Evolutionary conservation across 2,113 vertebrate genomes (phyloP).

Genomic region (Bucco capensis): DNA sequence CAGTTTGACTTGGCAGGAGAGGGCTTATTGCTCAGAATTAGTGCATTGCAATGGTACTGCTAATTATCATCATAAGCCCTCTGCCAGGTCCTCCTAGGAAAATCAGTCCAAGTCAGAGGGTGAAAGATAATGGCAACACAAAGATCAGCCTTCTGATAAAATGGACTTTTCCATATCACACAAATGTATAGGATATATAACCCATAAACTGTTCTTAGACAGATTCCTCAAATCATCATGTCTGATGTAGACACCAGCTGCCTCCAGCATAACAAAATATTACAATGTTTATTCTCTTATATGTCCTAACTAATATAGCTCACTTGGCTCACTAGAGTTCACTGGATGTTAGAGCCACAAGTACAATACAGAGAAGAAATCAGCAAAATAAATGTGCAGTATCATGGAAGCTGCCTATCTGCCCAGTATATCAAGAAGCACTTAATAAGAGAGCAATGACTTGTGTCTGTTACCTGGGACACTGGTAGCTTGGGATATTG

Average conservation of each 20-base stretch:
- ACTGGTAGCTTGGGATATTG: not conserved
- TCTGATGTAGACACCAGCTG: not conserved
- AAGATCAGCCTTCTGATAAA: not conserved
- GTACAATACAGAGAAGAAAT: not conserved
- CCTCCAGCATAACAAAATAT: not conserved
- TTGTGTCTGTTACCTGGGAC: not conserved
- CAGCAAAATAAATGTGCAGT: not conserved
- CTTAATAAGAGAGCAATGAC: not conserved
- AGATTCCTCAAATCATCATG: not conserved
- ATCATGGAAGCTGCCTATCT: not conserved
- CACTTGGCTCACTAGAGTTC: not conserved
- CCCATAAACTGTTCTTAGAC: not conserved
- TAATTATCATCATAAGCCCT: not conserved
- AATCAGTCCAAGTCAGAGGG: accelerated
- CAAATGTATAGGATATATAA: not conserved
- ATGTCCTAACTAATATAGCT: not conserved
- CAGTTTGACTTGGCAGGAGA: conserved; percentile 7
- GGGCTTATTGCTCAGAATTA: not conserved
- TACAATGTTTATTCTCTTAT: not conserved
- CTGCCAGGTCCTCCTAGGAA: not conserved
- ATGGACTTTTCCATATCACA: not conserved
- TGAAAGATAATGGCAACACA: not conserved
- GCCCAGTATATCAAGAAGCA: not conserved
- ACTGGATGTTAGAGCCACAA: not conserved
- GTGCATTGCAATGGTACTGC: not conserved